These are phyloP conservation scores for Orussus abietinus DNA, from an alignment of 1,140 invertebrate species.

Conservation along the genomic window DNA sequence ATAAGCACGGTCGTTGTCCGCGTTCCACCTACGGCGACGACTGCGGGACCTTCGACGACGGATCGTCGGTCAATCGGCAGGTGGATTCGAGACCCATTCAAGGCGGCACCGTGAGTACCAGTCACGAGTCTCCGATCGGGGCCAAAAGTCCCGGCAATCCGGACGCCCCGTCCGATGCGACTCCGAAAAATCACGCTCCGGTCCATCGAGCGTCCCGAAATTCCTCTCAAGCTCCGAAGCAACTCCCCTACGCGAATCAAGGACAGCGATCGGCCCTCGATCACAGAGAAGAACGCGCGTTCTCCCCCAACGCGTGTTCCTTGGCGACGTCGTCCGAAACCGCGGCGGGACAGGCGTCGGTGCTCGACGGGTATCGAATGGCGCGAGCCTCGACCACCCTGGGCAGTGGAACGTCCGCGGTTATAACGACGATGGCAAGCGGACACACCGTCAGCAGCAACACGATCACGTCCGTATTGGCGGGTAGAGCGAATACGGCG, in stretches of 20 bases:
- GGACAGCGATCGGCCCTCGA: constrained; percentile 22
- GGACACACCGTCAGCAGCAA: constrained; percentile 69
- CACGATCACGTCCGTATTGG: constrained; percentile 72
- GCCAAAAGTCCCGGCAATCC: constrained; percentile 48
- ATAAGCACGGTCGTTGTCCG: constrained; percentile 64
- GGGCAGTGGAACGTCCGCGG: constrained; percentile 43
- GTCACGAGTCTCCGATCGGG: constrained; percentile 65
- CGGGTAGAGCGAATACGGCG: constrained; percentile 69
- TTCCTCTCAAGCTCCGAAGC: constrained; percentile 48
- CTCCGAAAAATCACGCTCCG: constrained; percentile 42
- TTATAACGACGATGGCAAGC: constrained; percentile 70
- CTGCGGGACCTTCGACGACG: constrained; percentile 33
- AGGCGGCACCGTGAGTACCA: constrained; percentile 71
- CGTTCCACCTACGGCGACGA: constrained; percentile 49
- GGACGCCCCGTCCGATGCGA: constrained; percentile 41
- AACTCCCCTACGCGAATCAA: constrained; percentile 29
- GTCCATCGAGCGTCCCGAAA: constrained; percentile 46
- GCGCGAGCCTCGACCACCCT: too few species aligned
- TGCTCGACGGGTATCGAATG: too few species aligned
- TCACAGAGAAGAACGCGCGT: constrained; percentile 15
- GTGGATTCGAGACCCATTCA: constrained; percentile 65
- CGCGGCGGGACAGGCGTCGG: too few species aligned
- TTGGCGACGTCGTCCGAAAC: too few species aligned
- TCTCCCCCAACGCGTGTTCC: constrained; percentile 34
- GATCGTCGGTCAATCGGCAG: too few species aligned